A percentile compares a stretch with the other conserved stretches of the same genome.
Conservation (phyloP, 2,797 vertebrate species). For the Bryconaethiops microstoma region DNA sequence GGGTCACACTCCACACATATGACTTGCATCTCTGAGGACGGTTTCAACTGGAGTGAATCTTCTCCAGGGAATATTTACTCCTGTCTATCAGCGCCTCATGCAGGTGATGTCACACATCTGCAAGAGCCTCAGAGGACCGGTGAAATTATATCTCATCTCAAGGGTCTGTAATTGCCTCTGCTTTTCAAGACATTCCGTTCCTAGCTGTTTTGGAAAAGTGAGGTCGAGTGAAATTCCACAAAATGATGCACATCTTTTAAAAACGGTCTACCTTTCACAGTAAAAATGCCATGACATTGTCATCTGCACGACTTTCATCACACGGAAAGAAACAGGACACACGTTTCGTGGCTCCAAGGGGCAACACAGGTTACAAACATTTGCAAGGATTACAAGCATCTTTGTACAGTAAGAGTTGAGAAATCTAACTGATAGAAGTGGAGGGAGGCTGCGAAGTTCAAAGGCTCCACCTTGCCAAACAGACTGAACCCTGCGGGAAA, state of each 20-base stretch:
- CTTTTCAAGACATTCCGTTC: not conserved
- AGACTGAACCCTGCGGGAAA: too few relatives aligned
- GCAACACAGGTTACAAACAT: too few relatives aligned
- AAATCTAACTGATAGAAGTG: too few relatives aligned
- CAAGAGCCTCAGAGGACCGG: conserved; percentile 33
- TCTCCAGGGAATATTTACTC: conserved; percentile 45
- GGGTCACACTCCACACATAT: conserved; percentile 33
- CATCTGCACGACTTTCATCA: too few relatives aligned
- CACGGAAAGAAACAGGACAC: too few relatives aligned
- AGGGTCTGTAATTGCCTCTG: conserved; percentile 36
- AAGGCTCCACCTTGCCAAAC: too few relatives aligned
- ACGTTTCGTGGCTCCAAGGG: too few relatives aligned
- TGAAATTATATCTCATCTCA: conserved; percentile 47
- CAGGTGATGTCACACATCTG: conserved; percentile 52
- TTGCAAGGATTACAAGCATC: too few relatives aligned
- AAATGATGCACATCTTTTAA: not conserved
- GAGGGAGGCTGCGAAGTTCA: too few relatives aligned
- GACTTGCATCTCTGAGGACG: conserved; percentile 41
- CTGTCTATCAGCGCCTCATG: conserved; percentile 50
- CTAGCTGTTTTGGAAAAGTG: not conserved
- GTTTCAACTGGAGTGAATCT: conserved; percentile 42
- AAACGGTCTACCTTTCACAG: too few relatives aligned
- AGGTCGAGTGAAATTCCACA: not conserved
- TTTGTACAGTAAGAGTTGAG: too few relatives aligned
- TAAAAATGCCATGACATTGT: too few relatives aligned